Percentiles rank a stretch among this genome's conserved stretches.
Evolutionary conservation across 2,797 vertebrate species (phyloP).

Genomic region (Steatocranus sp.): DNA sequence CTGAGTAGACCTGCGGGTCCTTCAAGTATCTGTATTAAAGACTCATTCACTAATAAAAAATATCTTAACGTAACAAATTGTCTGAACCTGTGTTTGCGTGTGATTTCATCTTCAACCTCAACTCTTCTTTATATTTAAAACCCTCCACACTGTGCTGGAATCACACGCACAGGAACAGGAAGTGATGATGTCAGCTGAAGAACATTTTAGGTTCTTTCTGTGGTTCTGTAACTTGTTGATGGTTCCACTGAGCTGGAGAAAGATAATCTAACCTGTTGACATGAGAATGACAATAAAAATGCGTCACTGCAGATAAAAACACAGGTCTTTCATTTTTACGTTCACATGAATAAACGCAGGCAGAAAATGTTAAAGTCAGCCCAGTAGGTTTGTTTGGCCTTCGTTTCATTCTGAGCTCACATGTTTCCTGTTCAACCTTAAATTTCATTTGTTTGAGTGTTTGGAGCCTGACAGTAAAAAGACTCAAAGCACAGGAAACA

Average conservation of each 20-base stretch:
- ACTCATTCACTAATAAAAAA: not conserved
- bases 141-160: not conserved
- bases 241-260: not conserved
- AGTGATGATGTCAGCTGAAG: not conserved
- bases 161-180: not conserved
- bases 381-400: not conserved
- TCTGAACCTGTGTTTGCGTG: not conserved
- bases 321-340: accelerated
- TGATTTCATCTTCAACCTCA: not conserved
- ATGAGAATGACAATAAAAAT: accelerated
- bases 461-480: not conserved
- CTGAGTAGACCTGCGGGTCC: accelerated
- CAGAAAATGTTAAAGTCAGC: not conserved
- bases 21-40: not conserved
- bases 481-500: not conserved
- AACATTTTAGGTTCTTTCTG: not conserved
- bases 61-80: accelerated
- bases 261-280: not conserved
- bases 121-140: accelerated
- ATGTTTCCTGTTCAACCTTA: not conserved
- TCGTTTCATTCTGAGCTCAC: not conserved
- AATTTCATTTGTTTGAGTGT: not conserved
- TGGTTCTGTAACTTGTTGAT: not conserved
- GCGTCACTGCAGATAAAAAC: not conserved
- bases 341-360: not conserved